Evolutionary conservation across 2,888 invertebrate species (phyloP).

Genomic region (Strigamia crassipes): DNA sequence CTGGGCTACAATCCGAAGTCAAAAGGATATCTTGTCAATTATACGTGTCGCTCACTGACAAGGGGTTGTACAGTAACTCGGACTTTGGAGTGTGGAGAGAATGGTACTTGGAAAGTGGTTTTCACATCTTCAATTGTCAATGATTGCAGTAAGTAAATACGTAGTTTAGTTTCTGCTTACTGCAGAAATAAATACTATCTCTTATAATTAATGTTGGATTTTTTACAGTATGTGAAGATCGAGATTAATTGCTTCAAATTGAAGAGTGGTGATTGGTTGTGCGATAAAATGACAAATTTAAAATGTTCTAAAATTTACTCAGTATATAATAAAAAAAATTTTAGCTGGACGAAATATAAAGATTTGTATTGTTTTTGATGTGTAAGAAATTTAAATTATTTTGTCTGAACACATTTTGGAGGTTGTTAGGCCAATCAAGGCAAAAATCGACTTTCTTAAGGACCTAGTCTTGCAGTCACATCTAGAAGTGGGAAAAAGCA

Average conservation of each 20-base stretch:
- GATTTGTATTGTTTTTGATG: too few species aligned
- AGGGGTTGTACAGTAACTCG: neutral
- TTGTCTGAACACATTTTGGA: too few species aligned
- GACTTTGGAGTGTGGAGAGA: neutral
- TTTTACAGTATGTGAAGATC: neutral
- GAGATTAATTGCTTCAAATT: neutral
- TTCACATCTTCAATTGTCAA: neutral
- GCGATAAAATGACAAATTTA: neutral
- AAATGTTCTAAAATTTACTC: neutral
- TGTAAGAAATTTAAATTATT: too few species aligned
- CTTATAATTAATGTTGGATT: neutral
- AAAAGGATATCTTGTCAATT: neutral
- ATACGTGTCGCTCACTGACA: neutral
- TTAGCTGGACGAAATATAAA: too few species aligned
- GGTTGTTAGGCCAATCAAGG: too few species aligned
- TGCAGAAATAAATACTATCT: neutral
- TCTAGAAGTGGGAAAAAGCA: too few species aligned
- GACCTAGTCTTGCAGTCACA: too few species aligned
- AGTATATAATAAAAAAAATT: too few species aligned
- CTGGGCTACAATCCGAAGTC: neutral
- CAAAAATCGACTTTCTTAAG: too few species aligned
- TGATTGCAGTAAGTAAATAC: neutral
- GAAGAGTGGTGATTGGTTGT: neutral
- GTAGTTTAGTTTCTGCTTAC: neutral
- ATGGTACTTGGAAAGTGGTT: neutral